Conservation (phyloP, 2,113 vertebrate species). For the Eulemur macaco region DNA sequence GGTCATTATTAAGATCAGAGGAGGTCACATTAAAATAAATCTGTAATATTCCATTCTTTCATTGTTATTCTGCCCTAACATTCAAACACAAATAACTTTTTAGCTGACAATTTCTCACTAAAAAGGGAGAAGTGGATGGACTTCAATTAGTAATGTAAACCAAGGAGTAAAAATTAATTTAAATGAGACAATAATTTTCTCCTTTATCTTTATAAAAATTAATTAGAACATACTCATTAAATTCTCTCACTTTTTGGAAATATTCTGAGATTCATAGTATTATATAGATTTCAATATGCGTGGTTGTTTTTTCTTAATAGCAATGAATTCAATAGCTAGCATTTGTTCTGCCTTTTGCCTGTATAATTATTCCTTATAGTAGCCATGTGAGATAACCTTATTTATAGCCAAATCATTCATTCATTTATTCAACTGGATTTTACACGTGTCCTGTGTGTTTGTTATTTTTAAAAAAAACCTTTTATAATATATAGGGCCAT, state of each 20-base stretch:
- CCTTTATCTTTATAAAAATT: not conserved
- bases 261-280: not conserved
- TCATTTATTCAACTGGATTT: not conserved
- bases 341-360: not conserved
- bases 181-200: not conserved
- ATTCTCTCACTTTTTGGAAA: not conserved
- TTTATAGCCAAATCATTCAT: not conserved
- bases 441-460: not conserved
- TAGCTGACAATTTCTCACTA: not conserved
- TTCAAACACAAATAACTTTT: not conserved
- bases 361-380: not conserved
- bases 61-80: not conserved
- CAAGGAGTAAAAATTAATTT: not conserved
- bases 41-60: not conserved
- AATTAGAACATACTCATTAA: not conserved
- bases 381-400: not conserved
- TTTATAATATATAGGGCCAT: not conserved
- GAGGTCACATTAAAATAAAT: not conserved
- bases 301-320: not conserved
- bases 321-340: not conserved
- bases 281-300: not conserved
- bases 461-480: not conserved
- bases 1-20: not conserved
- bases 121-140: not conserved
- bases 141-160: not conserved